Percentiles rank a stretch among this genome's conserved stretches.
These are phyloP conservation scores for Zaprionus lachaisei DNA, from an alignment of 1,140 invertebrate genomes.

Conservation along the genomic window DNA sequence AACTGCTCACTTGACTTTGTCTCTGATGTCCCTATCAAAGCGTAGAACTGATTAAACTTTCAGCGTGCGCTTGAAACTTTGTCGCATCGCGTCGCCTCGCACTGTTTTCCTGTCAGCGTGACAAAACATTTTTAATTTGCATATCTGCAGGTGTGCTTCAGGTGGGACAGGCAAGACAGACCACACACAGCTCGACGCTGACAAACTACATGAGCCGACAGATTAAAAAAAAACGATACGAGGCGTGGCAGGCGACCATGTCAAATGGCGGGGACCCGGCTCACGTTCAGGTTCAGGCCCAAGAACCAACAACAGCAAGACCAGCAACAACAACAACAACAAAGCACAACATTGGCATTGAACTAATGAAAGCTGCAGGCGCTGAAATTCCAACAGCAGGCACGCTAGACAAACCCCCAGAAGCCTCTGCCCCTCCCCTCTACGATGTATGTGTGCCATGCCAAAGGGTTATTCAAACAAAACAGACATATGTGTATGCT, in stretches of 20 bases:
- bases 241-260: conserved; percentile 17
- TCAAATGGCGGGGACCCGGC: conserved; percentile 21
- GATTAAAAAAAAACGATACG: conserved; percentile 56
- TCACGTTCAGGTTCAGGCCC: conserved; percentile 18
- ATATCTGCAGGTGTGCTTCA: conserved; percentile 52
- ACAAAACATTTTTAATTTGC: conserved; percentile 63
- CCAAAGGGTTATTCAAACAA: conserved; percentile 38
- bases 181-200: conserved; percentile 25
- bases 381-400: conserved; percentile 19
- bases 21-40: neutral
- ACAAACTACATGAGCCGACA: conserved; percentile 48
- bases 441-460: conserved; percentile 5
- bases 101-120: conserved; percentile 2
- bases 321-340: neutral
- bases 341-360: conserved; percentile 66
- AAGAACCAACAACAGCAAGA: conserved; percentile 13
- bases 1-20: conserved; percentile 2
- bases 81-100: neutral
- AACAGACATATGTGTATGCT: neutral
- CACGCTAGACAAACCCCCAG: neutral
- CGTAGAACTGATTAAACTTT: conserved; percentile 9
- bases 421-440: neutral
- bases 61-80: neutral
- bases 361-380: conserved; percentile 76
- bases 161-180: conserved; percentile 15